Conservation (phyloP, 2,888 invertebrate species). For the Acrocyrtus sp. region DNA sequence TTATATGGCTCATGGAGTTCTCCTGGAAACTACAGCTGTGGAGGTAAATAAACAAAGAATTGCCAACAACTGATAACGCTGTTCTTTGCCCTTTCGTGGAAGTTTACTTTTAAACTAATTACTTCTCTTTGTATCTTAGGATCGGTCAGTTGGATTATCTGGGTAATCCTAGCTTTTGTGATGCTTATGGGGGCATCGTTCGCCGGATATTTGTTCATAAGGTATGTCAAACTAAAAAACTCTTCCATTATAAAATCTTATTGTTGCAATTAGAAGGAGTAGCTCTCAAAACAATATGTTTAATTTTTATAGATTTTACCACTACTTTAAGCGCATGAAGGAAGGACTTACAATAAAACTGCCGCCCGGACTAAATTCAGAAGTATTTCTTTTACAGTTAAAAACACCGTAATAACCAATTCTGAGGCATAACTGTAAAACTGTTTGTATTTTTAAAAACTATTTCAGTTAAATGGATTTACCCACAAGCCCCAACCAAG, state of each 20-base stretch:
- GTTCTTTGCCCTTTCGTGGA: constrained; percentile 1
- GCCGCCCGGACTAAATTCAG: constrained; percentile 71
- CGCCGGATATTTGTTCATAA: constrained; percentile 49
- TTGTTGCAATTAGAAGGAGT: too few species aligned
- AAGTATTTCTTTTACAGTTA: too few species aligned
- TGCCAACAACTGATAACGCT: neutral
- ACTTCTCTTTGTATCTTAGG: too few species aligned
- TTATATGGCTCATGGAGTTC: constrained; percentile 60
- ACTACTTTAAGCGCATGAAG: constrained; percentile 74
- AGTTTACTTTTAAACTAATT: neutral
- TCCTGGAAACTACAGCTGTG: constrained; percentile 56
- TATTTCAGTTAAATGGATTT: constrained; percentile 51
- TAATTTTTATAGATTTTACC: constrained; percentile 72
- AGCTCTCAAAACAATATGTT: too few species aligned
- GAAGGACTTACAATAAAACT: constrained; percentile 74
- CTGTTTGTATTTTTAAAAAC: neutral
- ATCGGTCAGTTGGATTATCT: constrained; percentile 53
- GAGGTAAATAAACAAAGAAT: constrained; percentile 55
- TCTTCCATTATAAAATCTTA: too few species aligned
- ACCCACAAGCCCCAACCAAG: constrained; percentile 49
- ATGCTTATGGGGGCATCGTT: constrained; percentile 20
- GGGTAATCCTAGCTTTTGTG: constrained; percentile 53
- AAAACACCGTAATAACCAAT: too few species aligned
- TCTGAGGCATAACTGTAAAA: too few species aligned
- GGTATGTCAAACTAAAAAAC: constrained; percentile 54